Conservation (phyloP, 2,888 invertebrate species). For the Lasioglossum morio region DNA sequence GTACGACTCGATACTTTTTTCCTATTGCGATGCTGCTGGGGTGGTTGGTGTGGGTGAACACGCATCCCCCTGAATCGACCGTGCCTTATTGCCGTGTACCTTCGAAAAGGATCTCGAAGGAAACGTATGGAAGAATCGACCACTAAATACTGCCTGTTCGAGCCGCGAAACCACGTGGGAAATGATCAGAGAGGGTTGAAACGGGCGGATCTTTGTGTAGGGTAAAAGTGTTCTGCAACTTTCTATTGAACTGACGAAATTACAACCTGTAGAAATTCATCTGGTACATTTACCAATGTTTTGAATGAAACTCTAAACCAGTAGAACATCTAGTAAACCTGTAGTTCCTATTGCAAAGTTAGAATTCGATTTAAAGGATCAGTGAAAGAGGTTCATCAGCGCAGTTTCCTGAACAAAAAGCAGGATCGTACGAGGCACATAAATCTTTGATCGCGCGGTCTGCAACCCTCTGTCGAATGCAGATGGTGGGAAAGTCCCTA, state of each 20-base stretch:
- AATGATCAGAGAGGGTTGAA: neutral
- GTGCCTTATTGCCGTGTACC: neutral
- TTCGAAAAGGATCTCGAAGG: neutral
- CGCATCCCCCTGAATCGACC: neutral
- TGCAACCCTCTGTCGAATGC: neutral
- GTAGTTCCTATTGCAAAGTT: no score
- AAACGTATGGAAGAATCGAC: neutral
- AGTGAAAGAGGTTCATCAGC: no score
- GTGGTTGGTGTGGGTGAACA: neutral
- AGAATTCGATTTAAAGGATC: no score
- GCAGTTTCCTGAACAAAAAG: no score
- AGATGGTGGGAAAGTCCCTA: neutral
- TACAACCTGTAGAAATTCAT: no score
- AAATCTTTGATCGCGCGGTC: neutral
- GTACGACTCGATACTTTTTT: neutral
- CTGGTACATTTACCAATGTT: no score
- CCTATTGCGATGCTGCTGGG: neutral
- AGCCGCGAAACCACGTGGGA: neutral
- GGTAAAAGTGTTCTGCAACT: neutral
- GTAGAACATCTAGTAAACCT: no score
- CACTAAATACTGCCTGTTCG: neutral
- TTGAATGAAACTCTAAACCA: no score
- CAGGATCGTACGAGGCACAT: no score
- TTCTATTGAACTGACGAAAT: no score
- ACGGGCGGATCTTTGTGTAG: neutral